Evolutionary conservation across 2,113 vertebrate genomes (phyloP), one percentile per base, ranked within the genome.

Genomic region (Onychostoma macrolepis): DNA sequence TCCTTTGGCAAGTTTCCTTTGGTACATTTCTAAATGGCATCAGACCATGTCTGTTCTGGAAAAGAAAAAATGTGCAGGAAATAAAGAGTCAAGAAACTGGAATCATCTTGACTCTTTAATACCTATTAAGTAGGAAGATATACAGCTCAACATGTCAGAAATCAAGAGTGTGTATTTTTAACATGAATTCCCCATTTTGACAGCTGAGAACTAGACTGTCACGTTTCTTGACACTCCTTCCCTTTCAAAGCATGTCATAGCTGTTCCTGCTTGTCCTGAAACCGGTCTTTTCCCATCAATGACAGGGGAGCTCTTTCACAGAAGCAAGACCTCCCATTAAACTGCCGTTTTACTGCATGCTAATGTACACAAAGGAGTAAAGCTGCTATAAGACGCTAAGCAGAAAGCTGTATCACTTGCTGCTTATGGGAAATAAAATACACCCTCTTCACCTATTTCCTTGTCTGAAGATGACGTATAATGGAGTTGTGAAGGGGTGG

Each of bases 181-280:
- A 3, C 63, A 83, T n/a, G 17, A 83, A 69, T 83, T 81, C 58
- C 6, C n/a, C 24, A 48, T 17, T 63, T 61, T 83, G 41, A 83
- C 61, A 13, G 41, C 48, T 69, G 6, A 30, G 26, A 48, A 28
- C 24, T 15, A 80, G 12, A 50, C 8, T 3, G 2, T 58, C 17
- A 38, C 3, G 19, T 43, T 80, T n/a, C 38, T 45, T 50, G 17
- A 50, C n/a, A 69, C 80, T 65, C 21, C 36, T 65, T 13, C 9
- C 15, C 80, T 67, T 28, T 67, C 6, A 67, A 82, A 71, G 28
- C 28, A 48, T 33, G 41, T 71, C 81, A 50, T 71, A 83, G n/a
- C 43, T 71, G 61, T 83, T 36, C 26, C 80, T 67, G 61, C 80
- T 45, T 82, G 80, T 82, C 80, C 61, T 24, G 17, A 83, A 83